These are phyloP conservation scores for Sphaeramia orbicularis DNA, from an alignment of 2,797 vertebrate genomes.

Conservation along the genomic window DNA sequence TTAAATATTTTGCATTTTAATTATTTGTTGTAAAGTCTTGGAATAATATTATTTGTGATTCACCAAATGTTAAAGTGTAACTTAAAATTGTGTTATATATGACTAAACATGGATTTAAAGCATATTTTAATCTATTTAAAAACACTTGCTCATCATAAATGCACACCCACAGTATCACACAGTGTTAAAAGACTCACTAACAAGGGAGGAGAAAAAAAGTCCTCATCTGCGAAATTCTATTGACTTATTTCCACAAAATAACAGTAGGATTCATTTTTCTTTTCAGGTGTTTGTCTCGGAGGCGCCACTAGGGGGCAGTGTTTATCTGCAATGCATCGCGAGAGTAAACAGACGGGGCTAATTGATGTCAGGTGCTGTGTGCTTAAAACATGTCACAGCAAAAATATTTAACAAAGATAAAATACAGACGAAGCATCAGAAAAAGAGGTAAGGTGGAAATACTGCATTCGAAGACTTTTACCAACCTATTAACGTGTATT, in stretches of 20 bases:
- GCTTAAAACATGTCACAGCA: slow-evolving; percentile 37
- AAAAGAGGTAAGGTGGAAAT: slow-evolving; percentile 27
- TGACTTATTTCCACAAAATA: not conserved
- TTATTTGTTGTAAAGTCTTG: not conserved
- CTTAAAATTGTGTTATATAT: too few species aligned
- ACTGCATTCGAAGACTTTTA: not conserved
- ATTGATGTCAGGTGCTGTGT: slow-evolving; percentile 65
- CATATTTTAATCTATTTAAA: too few species aligned
- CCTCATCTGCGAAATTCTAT: not conserved
- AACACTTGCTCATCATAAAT: too few species aligned
- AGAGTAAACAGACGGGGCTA: slow-evolving; percentile 39
- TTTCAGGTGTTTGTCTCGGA: not conserved
- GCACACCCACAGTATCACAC: too few species aligned
- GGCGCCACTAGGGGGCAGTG: slow-evolving; percentile 85
- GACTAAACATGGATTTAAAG: too few species aligned
- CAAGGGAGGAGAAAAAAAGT: too few species aligned
- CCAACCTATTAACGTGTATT: not conserved
- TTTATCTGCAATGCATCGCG: slow-evolving; percentile 78
- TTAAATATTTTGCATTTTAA: too few species aligned
- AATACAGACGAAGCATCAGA: slow-evolving; percentile 17
- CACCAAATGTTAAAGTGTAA: too few species aligned
- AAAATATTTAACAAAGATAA: slow-evolving; percentile 24
- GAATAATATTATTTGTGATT: too few species aligned
- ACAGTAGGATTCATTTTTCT: not conserved
- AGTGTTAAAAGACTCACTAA: too few species aligned